Evolutionary conservation across 2,797 vertebrate species (phyloP), one percentile per base, ranked within the genome.

Genomic region (Amniataba percoides): DNA sequence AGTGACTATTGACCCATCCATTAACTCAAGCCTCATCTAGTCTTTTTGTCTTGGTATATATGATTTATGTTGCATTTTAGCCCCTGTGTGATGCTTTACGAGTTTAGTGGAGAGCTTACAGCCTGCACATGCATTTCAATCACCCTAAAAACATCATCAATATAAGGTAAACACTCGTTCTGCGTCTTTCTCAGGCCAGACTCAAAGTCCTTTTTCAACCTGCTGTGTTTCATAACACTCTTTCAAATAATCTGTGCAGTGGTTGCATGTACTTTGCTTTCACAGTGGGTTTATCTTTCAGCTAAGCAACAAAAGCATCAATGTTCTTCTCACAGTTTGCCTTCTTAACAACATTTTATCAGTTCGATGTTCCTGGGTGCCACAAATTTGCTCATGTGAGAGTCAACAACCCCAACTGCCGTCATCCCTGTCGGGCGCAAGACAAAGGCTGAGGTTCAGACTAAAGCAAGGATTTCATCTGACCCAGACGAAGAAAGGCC

Each of bases 1-100:
- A 82, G 71, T 39, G 63, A 53, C 16, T 76, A 88, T 78, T 81
- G 84, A 90, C 9, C 61, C 16, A 1, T 67, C 65, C 39, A 57
- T 74, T 64, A 57, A 66, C 15, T 45, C 31, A 74, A 42, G 49
- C n/a, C 19, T 31, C 57, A 52, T 40, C 5, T 46, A n/a, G 10
- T 55, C 4, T 57, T 77, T 78, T 76, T 82, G 27, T 53, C 56
- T 46, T 11, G 1, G 9, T 49, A 45, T 65, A 13, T 7, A 18
- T n/a, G 4, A 34, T 18, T 49, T 55, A 0, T 14, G 36, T 16
- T 23, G 36, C 10, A 6, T 52, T 53, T 39, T 6, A 23, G 12
- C 51, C 2, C 40, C 3, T 13, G 19, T 59, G 3, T 21, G 14
- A 25, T 11, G 23, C 0, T 13, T 48, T 1, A 63, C 43, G 14